Percentiles rank a stretch among this genome's conserved stretches.
phyloP scores from a whole-genome alignment of 2,888 invertebrate species.

The Dicycla oo region DNA sequence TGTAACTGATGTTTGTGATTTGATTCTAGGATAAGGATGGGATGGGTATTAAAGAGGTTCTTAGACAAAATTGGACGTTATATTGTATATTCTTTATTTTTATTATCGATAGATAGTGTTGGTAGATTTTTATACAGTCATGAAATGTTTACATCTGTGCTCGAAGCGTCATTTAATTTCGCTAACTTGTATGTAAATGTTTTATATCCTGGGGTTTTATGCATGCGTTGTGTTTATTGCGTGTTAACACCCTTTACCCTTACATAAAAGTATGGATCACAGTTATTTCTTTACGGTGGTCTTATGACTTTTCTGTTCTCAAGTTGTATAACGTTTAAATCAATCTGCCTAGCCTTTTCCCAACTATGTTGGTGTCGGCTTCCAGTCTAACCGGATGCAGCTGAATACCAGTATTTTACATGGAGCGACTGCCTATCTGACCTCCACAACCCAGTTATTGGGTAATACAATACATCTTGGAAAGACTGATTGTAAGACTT shows the following conservation, averaged over 20 bases:
- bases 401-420: too few relatives aligned
- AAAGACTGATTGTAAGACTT: too few relatives aligned
- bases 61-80: slow-evolving; percentile 4
- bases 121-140: slow-evolving; percentile 16
- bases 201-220: slow-evolving; percentile 40
- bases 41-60: slow-evolving; percentile 34
- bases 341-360: too few relatives aligned
- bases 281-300: slow-evolving; percentile 42
- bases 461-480: too few relatives aligned
- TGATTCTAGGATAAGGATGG: slow-evolving; percentile 65
- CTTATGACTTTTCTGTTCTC: slow-evolving; percentile 26
- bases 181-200: slow-evolving; percentile 29
- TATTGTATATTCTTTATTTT: slow-evolving; percentile 1
- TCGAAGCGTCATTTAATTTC: slow-evolving; percentile 21
- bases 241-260: slow-evolving; percentile 37
- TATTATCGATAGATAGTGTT: background rate
- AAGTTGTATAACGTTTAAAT: slow-evolving; percentile 15
- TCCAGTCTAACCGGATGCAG: too few relatives aligned
- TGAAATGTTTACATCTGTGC: slow-evolving; percentile 16
- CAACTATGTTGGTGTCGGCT: too few relatives aligned
- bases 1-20: slow-evolving; percentile 65
- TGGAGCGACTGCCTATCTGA: too few relatives aligned
- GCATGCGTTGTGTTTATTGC: slow-evolving; percentile 31
- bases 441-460: too few relatives aligned
- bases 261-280: slow-evolving; percentile 24